Conservation (phyloP, 1,140 invertebrate genomes). For the Listronotus bonariensis region DNA sequence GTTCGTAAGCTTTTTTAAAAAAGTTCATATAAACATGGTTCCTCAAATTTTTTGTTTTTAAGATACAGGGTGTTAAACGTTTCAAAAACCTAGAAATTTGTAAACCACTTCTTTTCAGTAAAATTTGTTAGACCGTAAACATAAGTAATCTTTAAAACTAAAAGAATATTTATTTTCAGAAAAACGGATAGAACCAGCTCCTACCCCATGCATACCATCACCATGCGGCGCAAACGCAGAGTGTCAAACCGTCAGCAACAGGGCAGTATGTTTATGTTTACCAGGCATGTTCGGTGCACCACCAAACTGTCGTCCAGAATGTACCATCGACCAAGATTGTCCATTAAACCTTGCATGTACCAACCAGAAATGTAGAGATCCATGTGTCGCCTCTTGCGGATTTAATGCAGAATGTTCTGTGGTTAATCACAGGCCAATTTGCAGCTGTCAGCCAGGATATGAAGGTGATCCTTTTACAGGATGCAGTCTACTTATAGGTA, state of each 20-base stretch:
- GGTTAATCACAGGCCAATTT: slow-evolving; percentile 77
- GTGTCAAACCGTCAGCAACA: slow-evolving; percentile 70
- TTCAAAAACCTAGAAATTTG: too few species aligned
- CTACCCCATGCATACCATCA: slow-evolving; percentile 75
- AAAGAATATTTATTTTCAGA: slow-evolving; percentile 11
- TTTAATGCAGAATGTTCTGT: slow-evolving; percentile 79
- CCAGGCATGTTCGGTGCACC: slow-evolving; percentile 82
- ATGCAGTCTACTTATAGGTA: slow-evolving; percentile 70
- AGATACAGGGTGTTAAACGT: too few species aligned
- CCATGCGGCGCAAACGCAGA: slow-evolving; percentile 83
- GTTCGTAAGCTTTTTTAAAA: too few species aligned
- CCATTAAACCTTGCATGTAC: slow-evolving; percentile 77
- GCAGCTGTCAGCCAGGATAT: slow-evolving; percentile 73
- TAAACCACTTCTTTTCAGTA: too few species aligned
- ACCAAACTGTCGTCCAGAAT: slow-evolving; percentile 77
- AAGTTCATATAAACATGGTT: too few species aligned
- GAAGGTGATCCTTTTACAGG: slow-evolving; percentile 83
- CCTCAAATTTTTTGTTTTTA: too few species aligned
- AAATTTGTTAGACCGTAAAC: too few species aligned
- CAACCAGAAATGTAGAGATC: slow-evolving; percentile 75
- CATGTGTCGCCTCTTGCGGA: slow-evolving; percentile 81
- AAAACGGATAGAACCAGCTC: slow-evolving; percentile 37
- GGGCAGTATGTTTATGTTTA: slow-evolving; percentile 77
- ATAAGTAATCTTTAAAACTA: too few species aligned
- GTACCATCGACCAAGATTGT: slow-evolving; percentile 79